Evolutionary conservation across 2,888 invertebrate genomes (phyloP), one percentile per base, ranked within the genome.

Genomic region (Xanthia togata): DNA sequence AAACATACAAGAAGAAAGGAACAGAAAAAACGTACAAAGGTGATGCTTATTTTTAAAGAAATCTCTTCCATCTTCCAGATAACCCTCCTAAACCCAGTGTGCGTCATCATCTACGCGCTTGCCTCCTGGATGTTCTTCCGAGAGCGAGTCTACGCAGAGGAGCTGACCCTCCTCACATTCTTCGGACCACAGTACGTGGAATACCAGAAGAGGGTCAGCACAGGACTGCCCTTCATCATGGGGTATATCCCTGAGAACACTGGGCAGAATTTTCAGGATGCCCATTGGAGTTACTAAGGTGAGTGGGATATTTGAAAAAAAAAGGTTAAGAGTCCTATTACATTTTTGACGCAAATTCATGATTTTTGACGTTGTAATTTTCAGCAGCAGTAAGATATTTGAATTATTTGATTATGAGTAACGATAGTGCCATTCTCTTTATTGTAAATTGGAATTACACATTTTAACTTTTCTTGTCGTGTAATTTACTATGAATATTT

Each of bases 121-220:
- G 98, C 98, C 0, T 98, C 99, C 35, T 99, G 99, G 99, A 97
- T 97, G 73, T 99, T 99, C 96, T 99, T 99, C 96, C 97, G 98
- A 55, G 98, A 98, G 87, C 97, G 99, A 73, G 98, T 99, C 59
- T 97, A 97, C 78, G 97, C 98, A 20, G 99, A 99, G 95, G 99
- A 99, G 96, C 97, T 98, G 73, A 98, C 98, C 8, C 96, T 99
- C 74, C 93, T 99, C 12, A 97, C 98, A 86, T 99, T 99, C 96
- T 99, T 99, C 93, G 99, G 99, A 0, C 97, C 97, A 81, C 97
- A 98, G 73, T 99, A 99, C 93, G 94, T 97, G 62, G 97, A 98
- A 79, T 99, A 99, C 94, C 99, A 99, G 94, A 97, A 97, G 83
- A 95, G 95, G 87, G 99, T 99, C 6, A 62, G 83, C 55, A 91